Evolutionary conservation across 35 echinoderm and acorn worm species (phyloP), one percentile per base, ranked within the genome.

Genomic region (Acanthaster planci): DNA sequence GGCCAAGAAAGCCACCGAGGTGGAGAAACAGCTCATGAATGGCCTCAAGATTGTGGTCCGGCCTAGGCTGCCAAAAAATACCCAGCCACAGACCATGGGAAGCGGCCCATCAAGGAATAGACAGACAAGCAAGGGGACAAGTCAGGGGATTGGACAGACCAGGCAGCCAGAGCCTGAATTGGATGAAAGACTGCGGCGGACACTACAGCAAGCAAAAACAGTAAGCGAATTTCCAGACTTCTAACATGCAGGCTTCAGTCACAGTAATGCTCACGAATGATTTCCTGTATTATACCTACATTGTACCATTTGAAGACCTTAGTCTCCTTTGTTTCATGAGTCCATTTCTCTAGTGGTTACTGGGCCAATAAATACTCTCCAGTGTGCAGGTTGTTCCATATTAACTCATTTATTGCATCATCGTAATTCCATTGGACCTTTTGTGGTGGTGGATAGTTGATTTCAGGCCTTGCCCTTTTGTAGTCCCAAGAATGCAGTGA

Each of bases 11-110:
- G 92, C 92, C 50, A 31, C 84, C 0, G 88, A 87, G 7, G 67
- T 88, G 7, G 86, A 99, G 78, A 90, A 89, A 51, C 96, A 99
- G 23, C 68, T 32, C 6, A 88, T 99, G 85, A 88, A 88, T 56
- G 91, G 96, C 50, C 51, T 67, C 32, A 91, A 94, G 56, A 88
- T 99, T 34, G 75, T 67, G 8, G 92, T 99, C 9, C 84, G 89
- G 36, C 96, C 92, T 39, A 78, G 89, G 76, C 86, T 86, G 79
- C 30, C 76, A 50, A 87, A 86, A 52, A 51, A 79, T 31, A 76
- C 40, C 47, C 27, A 67, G 37, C 37, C 58, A 17, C 18, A 76
- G 68, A 40, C 37, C 35, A 77, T 50, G 22, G 14, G 21, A 35
- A 12, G 1, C 30, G 64, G 64, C 26, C 0, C 64, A 36, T 26